Percentiles rank a stretch among this genome's conserved stretches.
Conservation (phyloP, 2,888 invertebrate genomes). For the Parapristionchus giblindavisi region DNA sequence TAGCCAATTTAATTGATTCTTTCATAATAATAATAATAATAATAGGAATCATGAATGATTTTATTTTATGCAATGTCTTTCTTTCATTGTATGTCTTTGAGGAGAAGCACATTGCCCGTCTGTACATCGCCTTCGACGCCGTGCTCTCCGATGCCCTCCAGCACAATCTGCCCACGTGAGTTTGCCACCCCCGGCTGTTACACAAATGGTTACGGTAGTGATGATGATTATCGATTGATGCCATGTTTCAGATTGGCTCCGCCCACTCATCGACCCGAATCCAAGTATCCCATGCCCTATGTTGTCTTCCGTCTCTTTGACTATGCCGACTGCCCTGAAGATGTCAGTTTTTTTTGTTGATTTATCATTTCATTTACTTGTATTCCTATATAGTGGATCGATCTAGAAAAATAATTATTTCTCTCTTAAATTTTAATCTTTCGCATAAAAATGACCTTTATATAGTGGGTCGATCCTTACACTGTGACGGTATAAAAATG, state of each 20-base stretch:
- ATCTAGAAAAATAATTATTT: too few relatives aligned
- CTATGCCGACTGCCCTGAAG: constrained; percentile 95
- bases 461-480: too few relatives aligned
- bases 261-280: constrained; percentile 89
- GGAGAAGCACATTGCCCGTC: constrained; percentile 75
- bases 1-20: too few relatives aligned
- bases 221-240: constrained; percentile 1
- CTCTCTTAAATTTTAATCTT: too few relatives aligned
- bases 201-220: background rate
- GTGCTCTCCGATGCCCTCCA: constrained; percentile 93
- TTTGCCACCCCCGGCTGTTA: background rate
- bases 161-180: constrained; percentile 81
- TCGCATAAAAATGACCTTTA: too few relatives aligned
- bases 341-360: constrained; percentile 44
- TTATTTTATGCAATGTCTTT: too few relatives aligned
- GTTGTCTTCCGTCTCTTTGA: constrained; percentile 94
- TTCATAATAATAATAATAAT: too few relatives aligned
- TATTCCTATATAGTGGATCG: too few relatives aligned
- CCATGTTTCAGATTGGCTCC: constrained; percentile 79
- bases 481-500: too few relatives aligned
- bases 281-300: constrained; percentile 90
- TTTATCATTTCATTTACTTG: background rate
- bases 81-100: constrained; percentile 13
- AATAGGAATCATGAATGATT: too few relatives aligned
- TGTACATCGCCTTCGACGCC: constrained; percentile 93